Evolutionary conservation across 2,113 vertebrate genomes (phyloP), one percentile per base, ranked within the genome.

Genomic region (Terrapene triunguis): DNA sequence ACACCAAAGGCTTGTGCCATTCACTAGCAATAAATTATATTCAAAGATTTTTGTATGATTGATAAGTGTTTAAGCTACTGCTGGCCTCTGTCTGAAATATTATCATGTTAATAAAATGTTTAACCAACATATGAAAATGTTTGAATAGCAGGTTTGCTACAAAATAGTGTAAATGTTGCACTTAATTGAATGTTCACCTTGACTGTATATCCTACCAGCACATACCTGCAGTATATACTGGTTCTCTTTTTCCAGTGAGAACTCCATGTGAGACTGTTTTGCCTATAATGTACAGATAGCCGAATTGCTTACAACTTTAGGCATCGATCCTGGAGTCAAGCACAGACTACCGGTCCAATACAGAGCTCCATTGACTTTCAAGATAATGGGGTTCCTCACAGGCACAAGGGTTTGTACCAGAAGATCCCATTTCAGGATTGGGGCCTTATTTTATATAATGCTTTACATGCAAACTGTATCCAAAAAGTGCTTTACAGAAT

Each of bases 111-210:
- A 47, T 51, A 42, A 94, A 69, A 19, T 22, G 76, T 6, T 47
- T 1, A 59, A n/a, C 47, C 93, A 91, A 0, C 76, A 83, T 48
- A 32, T 0, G 32, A 87, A 93, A 54, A 57, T n/a, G 19, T 87
- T 87, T 85, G 51, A 69, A 83, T 48, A 82, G 86, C 32, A 84
- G 47, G 74, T 95, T 47, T n/a, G 85, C 91, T 65, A 82, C 74
- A 82, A 85, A 9, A 32, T 83, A 81, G 47, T 22, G n/a, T 91
- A n/a, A 87, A 25, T 65, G 9, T 92, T 38, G 17, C 65, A 93
- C 55, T 82, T 29, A 47, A 29, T 80, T 65, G 53, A 85, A 5
- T 79, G 89, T 96, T 91, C 38, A 88, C 51, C 92, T 82, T 72
- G 35, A 5, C 1, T 72, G 6, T 86, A 88, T 54, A 57, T 85